Evolutionary conservation across 1,140 invertebrate genomes (phyloP), one percentile per base, ranked within the genome.

Genomic region (Psilanteris sp.): DNA sequence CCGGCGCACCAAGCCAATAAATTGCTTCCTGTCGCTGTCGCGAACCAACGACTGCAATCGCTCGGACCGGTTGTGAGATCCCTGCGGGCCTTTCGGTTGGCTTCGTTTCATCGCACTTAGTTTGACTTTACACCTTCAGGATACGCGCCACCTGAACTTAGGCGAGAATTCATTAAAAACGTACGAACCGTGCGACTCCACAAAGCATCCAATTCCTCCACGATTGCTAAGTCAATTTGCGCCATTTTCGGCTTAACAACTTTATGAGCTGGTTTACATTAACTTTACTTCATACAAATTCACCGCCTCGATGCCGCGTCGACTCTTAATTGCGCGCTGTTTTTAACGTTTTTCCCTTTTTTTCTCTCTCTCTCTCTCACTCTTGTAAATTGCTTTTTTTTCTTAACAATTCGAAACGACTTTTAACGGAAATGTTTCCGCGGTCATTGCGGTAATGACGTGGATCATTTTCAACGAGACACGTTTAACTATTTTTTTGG

Each of bases 21-120:
- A 83, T 81, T 81, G 78, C 78, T 83, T 83, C 81, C 79, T 83
- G 78, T 79, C 78, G 74, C 72, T 81, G 79, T 79, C 78, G 77
- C 72, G 54, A 73, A 77, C 71, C 74, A 77, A 72, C 74, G 74
- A 77, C 73, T 79, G 66, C 70, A 74, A 72, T 77, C 76, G 71
- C 48, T 77, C 64, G 55, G 70, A 78, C 79, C 76, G 73, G 79
- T 80, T 77, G 79, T 61, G 70, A 74, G 64, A 66, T 78, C 75
- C 67, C 75, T 66, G 75, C 78, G 68, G 67, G 71, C 61, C 64
- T 74, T 68, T 73, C 62, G 68, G 62, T 77, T 77, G 68, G 75
- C 75, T 78, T 76, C 77, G 62, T 73, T 68, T 70, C 72, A 75
- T 79, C 61, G 75, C 68, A 70, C 76, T 68, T 68, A 74, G 70